Evolutionary conservation across 2,113 vertebrate species (phyloP).

Genomic region (Vombatus ursinus): DNA sequence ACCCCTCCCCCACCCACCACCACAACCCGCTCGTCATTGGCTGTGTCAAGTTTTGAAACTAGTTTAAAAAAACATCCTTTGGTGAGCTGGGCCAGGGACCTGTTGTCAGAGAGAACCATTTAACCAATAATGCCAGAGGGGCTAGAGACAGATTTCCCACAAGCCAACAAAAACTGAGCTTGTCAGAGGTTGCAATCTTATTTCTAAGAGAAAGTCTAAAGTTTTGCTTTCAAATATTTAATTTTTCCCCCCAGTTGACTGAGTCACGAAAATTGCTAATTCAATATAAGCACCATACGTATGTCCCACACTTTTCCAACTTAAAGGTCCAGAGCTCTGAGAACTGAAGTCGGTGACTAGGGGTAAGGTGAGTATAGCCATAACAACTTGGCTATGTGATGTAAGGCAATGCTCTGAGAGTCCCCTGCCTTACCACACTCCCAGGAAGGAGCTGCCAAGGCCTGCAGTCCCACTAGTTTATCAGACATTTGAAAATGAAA

Average conservation of each 20-base stretch:
- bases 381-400: not conserved
- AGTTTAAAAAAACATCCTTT: constrained; percentile 45
- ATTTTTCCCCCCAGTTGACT: not conserved
- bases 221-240: constrained; percentile 36
- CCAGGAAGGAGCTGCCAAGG: not conserved
- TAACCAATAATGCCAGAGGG: not conserved
- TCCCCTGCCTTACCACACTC: not conserved
- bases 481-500: constrained; percentile 57
- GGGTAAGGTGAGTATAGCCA: not conserved
- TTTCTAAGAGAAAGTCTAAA: constrained; percentile 39
- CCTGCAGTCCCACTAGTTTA: constrained; percentile 52
- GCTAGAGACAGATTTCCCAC: not conserved
- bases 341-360: not conserved
- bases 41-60: constrained; percentile 54
- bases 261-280: constrained; percentile 40
- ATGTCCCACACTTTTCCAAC: not conserved
- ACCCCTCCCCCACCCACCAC: not conserved
- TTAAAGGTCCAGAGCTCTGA: not conserved
- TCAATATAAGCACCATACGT: constrained; percentile 28
- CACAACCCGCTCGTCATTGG: not conserved
- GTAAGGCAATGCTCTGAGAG: not conserved
- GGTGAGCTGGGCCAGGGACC: constrained; percentile 15
- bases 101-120: not conserved
- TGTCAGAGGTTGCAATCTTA: constrained; percentile 43
- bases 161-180: constrained; percentile 55